Conservation (phyloP, 1,140 invertebrate species). For the Heterodera carotae region DNA sequence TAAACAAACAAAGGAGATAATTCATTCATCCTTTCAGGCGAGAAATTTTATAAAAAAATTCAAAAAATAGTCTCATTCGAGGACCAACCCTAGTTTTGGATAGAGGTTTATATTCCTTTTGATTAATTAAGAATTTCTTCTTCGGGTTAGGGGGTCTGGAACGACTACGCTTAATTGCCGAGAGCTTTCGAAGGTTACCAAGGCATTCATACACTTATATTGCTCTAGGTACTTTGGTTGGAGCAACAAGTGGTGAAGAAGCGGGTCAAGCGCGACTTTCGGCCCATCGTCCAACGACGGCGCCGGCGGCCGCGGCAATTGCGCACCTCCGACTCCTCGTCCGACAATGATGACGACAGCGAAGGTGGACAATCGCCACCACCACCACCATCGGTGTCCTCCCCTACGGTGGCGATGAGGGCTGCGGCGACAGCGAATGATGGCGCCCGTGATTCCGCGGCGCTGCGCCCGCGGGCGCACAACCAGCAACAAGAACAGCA, state of each 20-base stretch:
- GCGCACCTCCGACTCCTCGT: constrained; percentile 2
- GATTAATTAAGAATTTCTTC: too few relatives aligned
- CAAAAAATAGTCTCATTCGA: too few relatives aligned
- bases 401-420: too few relatives aligned
- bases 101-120: too few relatives aligned
- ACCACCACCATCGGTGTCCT: constrained; percentile 1
- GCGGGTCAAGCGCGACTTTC: constrained; percentile 81
- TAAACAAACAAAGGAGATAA: too few relatives aligned
- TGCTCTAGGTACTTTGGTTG: constrained; percentile 87
- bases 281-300: constrained; percentile 20
- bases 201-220: too few relatives aligned
- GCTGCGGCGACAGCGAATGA: constrained; percentile 12
- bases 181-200: too few relatives aligned
- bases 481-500: constrained; percentile 8
- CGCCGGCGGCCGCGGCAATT: constrained; percentile 7
- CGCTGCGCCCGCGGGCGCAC: not conserved
- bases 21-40: too few relatives aligned
- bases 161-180: too few relatives aligned
- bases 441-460: not conserved
- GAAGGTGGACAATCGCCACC: constrained; percentile 8
- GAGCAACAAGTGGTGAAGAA: constrained; percentile 88
- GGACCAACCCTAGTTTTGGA: too few relatives aligned
- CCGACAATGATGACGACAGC: constrained; percentile 1
- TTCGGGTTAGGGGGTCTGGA: too few relatives aligned
- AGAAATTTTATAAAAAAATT: too few relatives aligned